A percentile compares a stretch with the other conserved stretches of the same genome.
Conservation (phyloP, 1,140 invertebrate species). For the Drosophila repletoides region DNA sequence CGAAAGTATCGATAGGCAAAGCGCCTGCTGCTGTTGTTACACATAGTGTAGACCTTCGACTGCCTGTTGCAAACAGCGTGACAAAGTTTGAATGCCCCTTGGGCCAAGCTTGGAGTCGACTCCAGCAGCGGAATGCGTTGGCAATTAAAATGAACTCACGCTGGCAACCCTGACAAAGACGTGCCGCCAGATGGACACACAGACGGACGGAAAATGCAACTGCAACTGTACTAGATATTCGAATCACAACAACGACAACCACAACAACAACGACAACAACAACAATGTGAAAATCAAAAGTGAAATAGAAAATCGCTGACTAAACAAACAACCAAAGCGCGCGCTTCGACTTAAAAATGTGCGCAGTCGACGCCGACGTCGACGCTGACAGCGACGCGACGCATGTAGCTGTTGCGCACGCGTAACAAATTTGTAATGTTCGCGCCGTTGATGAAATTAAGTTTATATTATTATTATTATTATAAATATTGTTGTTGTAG, state of each 20-base stretch:
- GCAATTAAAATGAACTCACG: conserved; percentile 79
- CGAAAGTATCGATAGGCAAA: conserved; percentile 1
- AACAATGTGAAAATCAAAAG: conserved; percentile 37
- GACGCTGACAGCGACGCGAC: background rate
- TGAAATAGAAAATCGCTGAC: conserved; percentile 38
- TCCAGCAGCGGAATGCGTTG: conserved; percentile 58
- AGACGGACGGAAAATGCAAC: conserved; percentile 18
- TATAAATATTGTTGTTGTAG: background rate
- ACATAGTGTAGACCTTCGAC: conserved; percentile 18
- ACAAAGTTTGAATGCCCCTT: conserved; percentile 31
- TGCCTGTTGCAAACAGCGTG: conserved; percentile 25
- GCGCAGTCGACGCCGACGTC: background rate
- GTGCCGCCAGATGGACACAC: conserved; percentile 40
- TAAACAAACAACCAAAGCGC: conserved; percentile 43
- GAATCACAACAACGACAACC: background rate
- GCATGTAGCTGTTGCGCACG: conserved; percentile 48
- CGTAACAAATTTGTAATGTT: conserved; percentile 70
- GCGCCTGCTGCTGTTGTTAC: background rate
- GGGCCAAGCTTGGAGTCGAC: conserved; percentile 7
- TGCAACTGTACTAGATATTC: conserved; percentile 13
- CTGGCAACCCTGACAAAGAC: conserved; percentile 78
- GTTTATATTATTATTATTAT: background rate
- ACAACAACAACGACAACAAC: background rate
- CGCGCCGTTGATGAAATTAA: conserved; percentile 34
- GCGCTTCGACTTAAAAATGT: conserved; percentile 46